Conservation (phyloP, 2,888 invertebrate genomes). For the Tachina grossa region DNA sequence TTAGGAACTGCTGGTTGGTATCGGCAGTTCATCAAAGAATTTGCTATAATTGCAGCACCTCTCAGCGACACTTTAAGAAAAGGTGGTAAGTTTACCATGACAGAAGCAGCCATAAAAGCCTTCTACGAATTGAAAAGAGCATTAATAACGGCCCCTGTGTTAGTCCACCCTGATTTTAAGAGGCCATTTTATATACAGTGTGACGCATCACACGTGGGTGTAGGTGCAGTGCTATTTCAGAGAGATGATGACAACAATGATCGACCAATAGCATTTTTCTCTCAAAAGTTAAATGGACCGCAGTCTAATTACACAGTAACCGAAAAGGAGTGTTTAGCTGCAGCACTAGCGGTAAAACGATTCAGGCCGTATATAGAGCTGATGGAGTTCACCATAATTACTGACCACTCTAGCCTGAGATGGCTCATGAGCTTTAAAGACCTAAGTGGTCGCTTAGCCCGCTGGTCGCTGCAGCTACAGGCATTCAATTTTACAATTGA, state of each 20-base stretch:
- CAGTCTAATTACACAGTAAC: not conserved
- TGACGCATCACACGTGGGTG: not conserved
- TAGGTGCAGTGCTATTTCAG: not conserved
- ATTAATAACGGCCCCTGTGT: not conserved
- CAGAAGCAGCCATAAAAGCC: no score
- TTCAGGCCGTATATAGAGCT: no score
- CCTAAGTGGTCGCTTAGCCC: no score
- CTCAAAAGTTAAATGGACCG: not conserved
- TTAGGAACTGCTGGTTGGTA: constrained; percentile 3
- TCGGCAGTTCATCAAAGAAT: not conserved
- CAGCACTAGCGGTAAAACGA: not conserved
- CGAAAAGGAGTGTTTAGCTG: not conserved
- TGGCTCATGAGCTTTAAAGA: no score
- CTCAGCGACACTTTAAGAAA: no score
- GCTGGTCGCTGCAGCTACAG: not conserved
- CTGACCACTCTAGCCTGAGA: no score
- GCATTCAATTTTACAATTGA: no score
- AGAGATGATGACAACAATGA: not conserved
- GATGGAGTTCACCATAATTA: no score
- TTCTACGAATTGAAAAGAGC: no score
- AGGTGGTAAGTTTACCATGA: no score
- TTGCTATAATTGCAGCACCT: not conserved
- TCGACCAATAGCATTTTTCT: not conserved
- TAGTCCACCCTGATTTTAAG: not conserved
- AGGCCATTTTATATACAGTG: not conserved